Base-by-base conservation (phyloP, 2,797 vertebrate species). In the Morelia viridis region DNA sequence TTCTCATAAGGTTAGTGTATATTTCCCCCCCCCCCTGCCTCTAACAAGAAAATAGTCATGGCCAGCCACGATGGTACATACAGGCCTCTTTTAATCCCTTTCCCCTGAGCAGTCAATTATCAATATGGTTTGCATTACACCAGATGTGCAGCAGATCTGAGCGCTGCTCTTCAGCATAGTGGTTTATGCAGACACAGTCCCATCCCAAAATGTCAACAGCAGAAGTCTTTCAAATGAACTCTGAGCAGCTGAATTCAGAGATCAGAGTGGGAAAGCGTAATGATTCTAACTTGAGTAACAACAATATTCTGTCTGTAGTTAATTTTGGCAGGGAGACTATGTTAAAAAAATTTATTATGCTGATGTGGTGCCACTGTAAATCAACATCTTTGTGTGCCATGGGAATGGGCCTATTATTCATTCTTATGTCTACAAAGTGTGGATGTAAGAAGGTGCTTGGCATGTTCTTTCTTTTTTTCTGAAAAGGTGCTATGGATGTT, bases 221-320 rank as follows among this genome's bases (percentile, higher is more conserved):
- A 60, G 62, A 87, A 91, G 53, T 87, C 84, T 56, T 91, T 91
- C 90, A 88, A 88, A 58, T 88, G 58, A 84, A 92, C 28, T 0
- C 7, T 35, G 28, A 62, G 68, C 80, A 31, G 28, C 86, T 83
- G 58, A 80, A 83, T 57, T 88, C 12, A 26, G 28, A 0, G 88
- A 88, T 90, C 12, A 0, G 86, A 2, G 8, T 22, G 57, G 90
- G 24, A 12, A 92, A 90, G 56, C 83, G 85, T 91, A 91, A 0
- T 8, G 90, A 64, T 90, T 60, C 88, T 84, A 90, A 56, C 2
- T 11, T 91, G n/a, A 31, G 91, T 41, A 65, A 65, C 3, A n/a
- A 86, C 26, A 13, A 90, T 22, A 53, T 83, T 84, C 60, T 19
- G 84, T 92, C 0, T 0, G 0, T 90, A 93, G 90, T 11, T 13